These are phyloP conservation scores for Eueremaeus valkanovi DNA, from an alignment of 2,888 invertebrate genomes.

Conservation along the genomic window DNA sequence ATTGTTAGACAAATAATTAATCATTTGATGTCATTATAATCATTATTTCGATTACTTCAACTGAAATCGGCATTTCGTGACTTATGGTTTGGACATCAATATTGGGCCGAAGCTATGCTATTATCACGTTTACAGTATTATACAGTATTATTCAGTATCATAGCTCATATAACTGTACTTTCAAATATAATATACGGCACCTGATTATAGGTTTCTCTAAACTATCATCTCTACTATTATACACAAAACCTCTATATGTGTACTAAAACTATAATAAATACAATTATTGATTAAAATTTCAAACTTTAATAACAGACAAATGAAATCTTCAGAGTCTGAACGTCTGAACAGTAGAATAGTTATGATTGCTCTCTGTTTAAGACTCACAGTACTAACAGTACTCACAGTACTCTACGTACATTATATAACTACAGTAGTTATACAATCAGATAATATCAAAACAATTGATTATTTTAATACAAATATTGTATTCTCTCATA, in stretches of 20 bases:
- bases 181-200: not conserved
- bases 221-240: too few relatives aligned
- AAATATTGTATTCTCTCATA: not conserved
- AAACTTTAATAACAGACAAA: not conserved
- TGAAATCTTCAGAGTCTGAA: not conserved
- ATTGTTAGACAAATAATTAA: not conserved
- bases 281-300: not conserved
- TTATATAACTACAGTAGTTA: too few relatives aligned
- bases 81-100: constrained; percentile 28
- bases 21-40: constrained; percentile 2
- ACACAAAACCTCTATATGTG: not conserved
- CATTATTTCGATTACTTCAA: too few relatives aligned
- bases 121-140: constrained; percentile 2
- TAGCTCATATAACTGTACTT: constrained; percentile 15
- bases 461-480: too few relatives aligned
- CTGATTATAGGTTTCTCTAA: constrained; percentile 5
- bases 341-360: not conserved
- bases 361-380: not conserved
- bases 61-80: constrained; percentile 16
- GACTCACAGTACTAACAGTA: not conserved
- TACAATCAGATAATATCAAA: too few relatives aligned
- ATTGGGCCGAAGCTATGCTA: too few relatives aligned
- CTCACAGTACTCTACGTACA: too few relatives aligned
- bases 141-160: too few relatives aligned
- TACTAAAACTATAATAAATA: not conserved